These are phyloP conservation scores for Thalassophryne amazonica DNA, from an alignment of 2,797 vertebrate genomes.

Conservation along the genomic window DNA sequence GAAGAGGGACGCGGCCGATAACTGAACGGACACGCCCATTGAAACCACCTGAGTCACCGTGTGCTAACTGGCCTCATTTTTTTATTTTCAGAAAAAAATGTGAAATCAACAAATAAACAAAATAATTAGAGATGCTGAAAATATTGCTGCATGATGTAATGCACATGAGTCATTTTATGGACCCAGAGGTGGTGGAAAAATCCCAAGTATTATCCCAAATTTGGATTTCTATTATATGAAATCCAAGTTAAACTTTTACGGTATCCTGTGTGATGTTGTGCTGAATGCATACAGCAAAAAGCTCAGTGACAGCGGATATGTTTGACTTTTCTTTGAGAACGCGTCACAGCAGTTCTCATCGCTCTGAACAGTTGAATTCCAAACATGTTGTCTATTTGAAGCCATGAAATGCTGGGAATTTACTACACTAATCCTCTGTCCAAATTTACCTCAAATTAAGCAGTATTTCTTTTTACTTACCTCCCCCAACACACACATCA, in stretches of 20 bases:
- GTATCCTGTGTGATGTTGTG: slow-evolving; percentile 20
- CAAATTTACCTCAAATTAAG: slow-evolving; percentile 45
- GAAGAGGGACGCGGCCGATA: slow-evolving; percentile 14
- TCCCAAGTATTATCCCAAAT: no score
- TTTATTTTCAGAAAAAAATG: slow-evolving; percentile 4
- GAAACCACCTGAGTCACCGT: slow-evolving; percentile 33
- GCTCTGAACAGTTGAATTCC: slow-evolving; percentile 8
- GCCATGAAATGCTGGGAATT: slow-evolving; percentile 13
- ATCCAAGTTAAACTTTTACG: slow-evolving; percentile 11
- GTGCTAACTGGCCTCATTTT: slow-evolving; percentile 2
- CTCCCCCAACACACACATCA: no score
- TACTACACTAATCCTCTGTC: slow-evolving; percentile 17
- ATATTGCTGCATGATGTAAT: slow-evolving; percentile 10
- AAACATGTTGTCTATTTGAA: slow-evolving; percentile 9
- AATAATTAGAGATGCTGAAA: slow-evolving; percentile 23
- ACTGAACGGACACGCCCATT: slow-evolving; percentile 25
- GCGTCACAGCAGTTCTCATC: no score
- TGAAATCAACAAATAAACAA: slow-evolving; percentile 9
- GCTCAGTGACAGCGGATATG: no score
- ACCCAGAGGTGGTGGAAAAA: neutral
- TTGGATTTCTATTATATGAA: slow-evolving; percentile 8
- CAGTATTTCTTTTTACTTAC: slow-evolving; percentile 44
- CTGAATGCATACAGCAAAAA: slow-evolving; percentile 33
- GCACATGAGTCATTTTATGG: slow-evolving; percentile 6
- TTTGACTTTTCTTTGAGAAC: slow-evolving; percentile 6